A percentile compares a stretch with the other conserved stretches of the same genome.
Conservation (phyloP, 2,797 vertebrate species). For the Saxicola maurus region DNA sequence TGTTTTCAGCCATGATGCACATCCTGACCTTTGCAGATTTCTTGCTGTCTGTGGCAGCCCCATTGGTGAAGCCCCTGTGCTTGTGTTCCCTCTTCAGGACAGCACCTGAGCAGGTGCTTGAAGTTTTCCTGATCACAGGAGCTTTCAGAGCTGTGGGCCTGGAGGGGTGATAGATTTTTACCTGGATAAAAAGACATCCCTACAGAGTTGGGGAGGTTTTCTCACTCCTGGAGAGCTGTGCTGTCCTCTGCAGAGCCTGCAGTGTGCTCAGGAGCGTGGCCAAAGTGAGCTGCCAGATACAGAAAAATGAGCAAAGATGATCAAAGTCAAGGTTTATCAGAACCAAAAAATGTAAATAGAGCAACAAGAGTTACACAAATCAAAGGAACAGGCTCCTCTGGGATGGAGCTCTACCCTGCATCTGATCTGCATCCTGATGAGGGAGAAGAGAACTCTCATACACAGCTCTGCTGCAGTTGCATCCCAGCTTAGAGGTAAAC, state of each 20-base stretch:
- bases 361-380: background rate
- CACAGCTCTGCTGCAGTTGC: slow-evolving; percentile 19
- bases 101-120: background rate
- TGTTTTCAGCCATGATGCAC: background rate
- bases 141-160: background rate
- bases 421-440: slow-evolving; percentile 19
- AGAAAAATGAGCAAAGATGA: background rate
- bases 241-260: background rate
- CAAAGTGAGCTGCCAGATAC: background rate
- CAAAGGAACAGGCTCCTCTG: background rate
- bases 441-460: background rate
- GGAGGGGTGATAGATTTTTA: background rate
- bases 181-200: background rate
- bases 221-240: background rate
- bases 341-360: background rate
- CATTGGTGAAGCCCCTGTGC: background rate
- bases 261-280: background rate
- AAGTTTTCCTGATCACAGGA: background rate
- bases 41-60: background rate
- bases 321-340: background rate
- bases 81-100: background rate
- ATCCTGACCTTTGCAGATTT: background rate
- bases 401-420: slow-evolving; percentile 1
- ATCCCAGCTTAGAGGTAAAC: background rate
- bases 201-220: background rate